These are phyloP conservation scores for Sphinx pinastri DNA, from an alignment of 2,888 invertebrate species.

Conservation along the genomic window DNA sequence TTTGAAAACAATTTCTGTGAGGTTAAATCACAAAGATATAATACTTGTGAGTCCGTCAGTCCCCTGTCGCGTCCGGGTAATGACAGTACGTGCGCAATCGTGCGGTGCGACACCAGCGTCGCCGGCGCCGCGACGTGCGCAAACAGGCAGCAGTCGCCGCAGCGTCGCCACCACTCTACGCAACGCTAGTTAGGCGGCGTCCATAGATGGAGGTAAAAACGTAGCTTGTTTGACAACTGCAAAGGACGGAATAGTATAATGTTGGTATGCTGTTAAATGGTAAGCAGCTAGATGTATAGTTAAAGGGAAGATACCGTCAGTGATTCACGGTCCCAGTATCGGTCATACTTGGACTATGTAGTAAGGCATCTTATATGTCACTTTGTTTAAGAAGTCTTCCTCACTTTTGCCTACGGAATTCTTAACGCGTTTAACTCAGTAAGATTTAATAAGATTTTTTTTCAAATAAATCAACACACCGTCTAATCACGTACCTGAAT, in stretches of 20 bases:
- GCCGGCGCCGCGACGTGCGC: slow-evolving; percentile 51
- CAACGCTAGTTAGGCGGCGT: slow-evolving; percentile 42
- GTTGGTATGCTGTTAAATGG: neutral
- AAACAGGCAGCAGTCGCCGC: slow-evolving; percentile 54
- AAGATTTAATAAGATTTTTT: too few species aligned
- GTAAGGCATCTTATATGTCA: too few species aligned
- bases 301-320: too few species aligned
- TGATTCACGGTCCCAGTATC: too few species aligned
- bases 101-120: slow-evolving; percentile 53
- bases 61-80: slow-evolving; percentile 58
- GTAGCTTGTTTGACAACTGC: neutral
- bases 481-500: too few species aligned
- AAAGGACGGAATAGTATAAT: too few species aligned
- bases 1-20: neutral
- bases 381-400: too few species aligned
- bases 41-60: slow-evolving; percentile 6
- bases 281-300: neutral
- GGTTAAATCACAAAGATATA: neutral
- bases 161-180: slow-evolving; percentile 50
- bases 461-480: too few species aligned
- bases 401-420: too few species aligned
- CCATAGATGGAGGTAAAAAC: neutral
- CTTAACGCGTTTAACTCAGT: too few species aligned
- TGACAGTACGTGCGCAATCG: slow-evolving; percentile 75
- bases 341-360: too few species aligned